Percentiles rank a stretch among this genome's conserved stretches.
phyloP scores from a whole-genome alignment of 2,113 vertebrate species.

The Fregetta grallaria region DNA sequence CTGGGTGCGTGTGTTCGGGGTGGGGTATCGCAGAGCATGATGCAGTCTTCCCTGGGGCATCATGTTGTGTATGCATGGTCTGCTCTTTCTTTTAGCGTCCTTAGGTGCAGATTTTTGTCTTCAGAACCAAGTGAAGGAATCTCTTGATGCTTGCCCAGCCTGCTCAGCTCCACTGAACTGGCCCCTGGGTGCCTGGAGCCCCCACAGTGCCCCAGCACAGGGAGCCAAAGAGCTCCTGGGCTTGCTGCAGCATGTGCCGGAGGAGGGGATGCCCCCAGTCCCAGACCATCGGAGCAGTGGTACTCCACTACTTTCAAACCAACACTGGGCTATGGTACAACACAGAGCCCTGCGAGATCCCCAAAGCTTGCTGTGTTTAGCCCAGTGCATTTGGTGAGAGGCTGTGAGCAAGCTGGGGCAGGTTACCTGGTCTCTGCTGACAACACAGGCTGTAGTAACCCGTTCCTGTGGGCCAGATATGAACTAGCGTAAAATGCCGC shows the following conservation, averaged over 20 bases:
- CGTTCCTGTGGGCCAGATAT: background rate
- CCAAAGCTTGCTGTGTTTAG: background rate
- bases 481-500: background rate
- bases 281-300: background rate
- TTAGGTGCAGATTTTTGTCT: background rate
- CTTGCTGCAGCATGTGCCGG: accelerated
- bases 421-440: background rate
- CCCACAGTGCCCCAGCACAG: background rate
- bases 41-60: background rate
- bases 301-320: accelerated
- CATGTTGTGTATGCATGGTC: accelerated
- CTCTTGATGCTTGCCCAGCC: background rate
- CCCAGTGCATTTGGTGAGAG: background rate
- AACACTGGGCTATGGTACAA: accelerated
- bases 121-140: background rate
- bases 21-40: background rate
- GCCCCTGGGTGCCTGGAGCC: background rate
- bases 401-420: too few species aligned
- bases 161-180: background rate
- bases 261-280: background rate
- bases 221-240: background rate
- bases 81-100: background rate
- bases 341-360: background rate
- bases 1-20: accelerated
- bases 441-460: background rate